Evolutionary conservation across 1,140 invertebrate genomes (phyloP).

Genomic region (Tetragnatha versicolor): DNA sequence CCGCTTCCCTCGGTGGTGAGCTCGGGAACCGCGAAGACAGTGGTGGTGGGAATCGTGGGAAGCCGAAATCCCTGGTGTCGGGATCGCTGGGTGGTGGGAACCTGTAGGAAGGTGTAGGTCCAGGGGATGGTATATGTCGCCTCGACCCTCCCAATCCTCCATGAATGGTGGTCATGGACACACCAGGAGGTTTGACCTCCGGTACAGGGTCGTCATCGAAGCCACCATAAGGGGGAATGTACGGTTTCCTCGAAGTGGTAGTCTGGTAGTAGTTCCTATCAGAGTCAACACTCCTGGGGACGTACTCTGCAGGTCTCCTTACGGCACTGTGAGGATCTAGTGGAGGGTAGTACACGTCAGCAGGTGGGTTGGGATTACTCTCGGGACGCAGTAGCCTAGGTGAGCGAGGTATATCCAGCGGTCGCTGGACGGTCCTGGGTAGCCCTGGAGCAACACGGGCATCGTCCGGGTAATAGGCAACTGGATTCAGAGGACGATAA

Average conservation of each 20-base stretch:
- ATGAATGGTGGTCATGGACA: conserved; percentile 13
- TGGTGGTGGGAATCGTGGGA: conserved; percentile 10
- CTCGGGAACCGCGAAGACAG: neutral
- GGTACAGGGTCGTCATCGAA: conserved; percentile 40
- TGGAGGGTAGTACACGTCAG: conserved; percentile 40
- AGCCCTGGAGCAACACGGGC: neutral
- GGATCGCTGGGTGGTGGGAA: neutral
- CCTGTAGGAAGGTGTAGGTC: neutral
- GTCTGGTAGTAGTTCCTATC: neutral
- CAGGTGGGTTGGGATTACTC: neutral
- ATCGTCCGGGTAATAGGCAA: conserved; percentile 25
- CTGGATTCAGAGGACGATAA: conserved; percentile 34
- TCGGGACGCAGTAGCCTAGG: neutral
- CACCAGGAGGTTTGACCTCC: conserved; percentile 3
- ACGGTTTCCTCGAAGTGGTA: conserved; percentile 29
- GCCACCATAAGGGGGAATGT: conserved; percentile 44
- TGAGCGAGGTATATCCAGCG: neutral
- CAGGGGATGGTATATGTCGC: neutral
- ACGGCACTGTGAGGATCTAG: conserved; percentile 38
- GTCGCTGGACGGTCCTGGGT: neutral
- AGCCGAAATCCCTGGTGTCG: neutral
- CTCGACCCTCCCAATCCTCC: neutral
- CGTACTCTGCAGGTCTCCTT: conserved; percentile 13
- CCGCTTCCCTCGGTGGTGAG: neutral
- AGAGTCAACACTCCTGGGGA: neutral